Conservation (phyloP, 1,140 invertebrate genomes). For the Drosophila kohkoa region DNA sequence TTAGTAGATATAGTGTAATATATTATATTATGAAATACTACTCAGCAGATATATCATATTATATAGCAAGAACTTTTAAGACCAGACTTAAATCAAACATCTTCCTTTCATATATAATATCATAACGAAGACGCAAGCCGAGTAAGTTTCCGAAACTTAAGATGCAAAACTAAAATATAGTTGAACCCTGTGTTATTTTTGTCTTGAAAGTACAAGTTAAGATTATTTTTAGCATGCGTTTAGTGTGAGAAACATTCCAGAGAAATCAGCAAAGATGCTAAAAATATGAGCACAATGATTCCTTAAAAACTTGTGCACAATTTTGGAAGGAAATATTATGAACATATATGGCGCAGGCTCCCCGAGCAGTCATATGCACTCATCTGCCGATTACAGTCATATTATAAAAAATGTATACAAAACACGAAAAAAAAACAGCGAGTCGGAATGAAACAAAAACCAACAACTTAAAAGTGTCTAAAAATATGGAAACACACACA, state of each 20-base stretch:
- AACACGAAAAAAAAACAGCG: conserved; percentile 25
- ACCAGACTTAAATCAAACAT: too few relatives aligned
- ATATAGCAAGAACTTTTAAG: too few relatives aligned
- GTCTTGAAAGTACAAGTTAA: too few relatives aligned
- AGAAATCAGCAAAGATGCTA: background rate
- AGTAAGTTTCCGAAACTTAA: too few relatives aligned
- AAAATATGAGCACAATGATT: conserved; percentile 1
- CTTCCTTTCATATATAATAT: too few relatives aligned
- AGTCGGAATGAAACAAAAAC: conserved; percentile 6
- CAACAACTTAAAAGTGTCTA: conserved; percentile 44
- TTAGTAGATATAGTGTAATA: too few relatives aligned
- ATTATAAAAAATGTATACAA: conserved; percentile 66
- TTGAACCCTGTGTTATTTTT: too few relatives aligned
- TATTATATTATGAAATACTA: too few relatives aligned
- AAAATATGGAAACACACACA: conserved; percentile 38
- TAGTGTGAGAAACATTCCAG: background rate
- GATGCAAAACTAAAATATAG: too few relatives aligned
- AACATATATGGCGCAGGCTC: conserved; percentile 21
- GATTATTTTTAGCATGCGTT: background rate
- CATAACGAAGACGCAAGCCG: too few relatives aligned
- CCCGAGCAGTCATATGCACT: conserved; percentile 58
- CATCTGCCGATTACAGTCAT: conserved; percentile 57
- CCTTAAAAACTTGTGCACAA: conserved; percentile 4
- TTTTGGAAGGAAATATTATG: conserved; percentile 18
- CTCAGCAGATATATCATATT: too few relatives aligned